These are phyloP conservation scores for Chrysocyon brachyurus DNA, from an alignment of 2,797 vertebrate genomes.

Conservation along the genomic window DNA sequence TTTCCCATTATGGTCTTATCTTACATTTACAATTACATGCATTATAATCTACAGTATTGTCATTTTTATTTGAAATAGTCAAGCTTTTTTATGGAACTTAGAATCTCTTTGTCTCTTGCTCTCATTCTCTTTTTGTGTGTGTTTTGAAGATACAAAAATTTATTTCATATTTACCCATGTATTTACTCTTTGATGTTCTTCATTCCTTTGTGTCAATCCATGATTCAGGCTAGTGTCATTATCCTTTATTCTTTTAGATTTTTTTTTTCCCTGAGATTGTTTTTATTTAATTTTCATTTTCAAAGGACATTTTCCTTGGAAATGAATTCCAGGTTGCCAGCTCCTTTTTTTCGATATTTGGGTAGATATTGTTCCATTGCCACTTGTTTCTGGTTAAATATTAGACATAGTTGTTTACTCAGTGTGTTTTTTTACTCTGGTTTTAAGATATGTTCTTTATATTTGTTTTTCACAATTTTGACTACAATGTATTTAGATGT, in stretches of 20 bases:
- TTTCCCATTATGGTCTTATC: background rate
- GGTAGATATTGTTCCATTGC: background rate
- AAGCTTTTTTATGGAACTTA: background rate
- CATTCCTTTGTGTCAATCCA: background rate
- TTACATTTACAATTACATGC: background rate
- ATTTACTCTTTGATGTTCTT: background rate
- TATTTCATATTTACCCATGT: background rate
- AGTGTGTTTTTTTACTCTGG: background rate
- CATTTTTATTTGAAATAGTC: background rate
- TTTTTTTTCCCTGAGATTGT: background rate
- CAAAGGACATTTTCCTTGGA: background rate
- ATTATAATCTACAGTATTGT: background rate
- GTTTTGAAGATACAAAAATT: background rate
- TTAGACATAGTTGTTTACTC: background rate
- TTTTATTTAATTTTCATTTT: conserved; percentile 24
- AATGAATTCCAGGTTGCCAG: background rate
- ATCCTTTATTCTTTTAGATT: background rate
- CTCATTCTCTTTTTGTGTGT: background rate
- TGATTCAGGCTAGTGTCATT: background rate
- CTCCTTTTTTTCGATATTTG: background rate
- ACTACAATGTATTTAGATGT: background rate
- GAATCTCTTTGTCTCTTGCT: background rate
- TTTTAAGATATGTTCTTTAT: conserved; percentile 9
- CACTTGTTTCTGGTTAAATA: background rate
- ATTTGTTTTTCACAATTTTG: conserved; percentile 9